phyloP scores from a whole-genome alignment of 2,888 invertebrate genomes.

The Rhagonycha lutea region DNA sequence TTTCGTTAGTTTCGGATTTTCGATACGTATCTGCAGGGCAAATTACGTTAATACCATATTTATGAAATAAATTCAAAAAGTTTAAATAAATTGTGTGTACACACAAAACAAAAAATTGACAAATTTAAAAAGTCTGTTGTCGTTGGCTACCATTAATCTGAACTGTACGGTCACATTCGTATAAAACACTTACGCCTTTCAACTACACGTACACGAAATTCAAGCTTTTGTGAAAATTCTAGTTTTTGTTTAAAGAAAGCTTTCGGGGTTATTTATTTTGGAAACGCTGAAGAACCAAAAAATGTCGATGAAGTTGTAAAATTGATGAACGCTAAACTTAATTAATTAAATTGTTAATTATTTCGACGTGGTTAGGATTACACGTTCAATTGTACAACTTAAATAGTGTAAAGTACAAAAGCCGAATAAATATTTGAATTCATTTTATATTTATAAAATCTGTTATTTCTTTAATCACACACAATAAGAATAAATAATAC shows the following conservation, averaged over 20 bases:
- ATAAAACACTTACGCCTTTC: neutral
- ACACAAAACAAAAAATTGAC: neutral
- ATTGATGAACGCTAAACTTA: too few species aligned
- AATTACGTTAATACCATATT: neutral
- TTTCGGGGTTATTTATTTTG: neutral
- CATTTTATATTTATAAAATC: too few species aligned
- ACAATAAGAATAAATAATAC: neutral
- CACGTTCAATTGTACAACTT: neutral
- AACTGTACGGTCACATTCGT: neutral
- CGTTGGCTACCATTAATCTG: neutral
- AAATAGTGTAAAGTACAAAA: too few species aligned
- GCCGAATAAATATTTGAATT: too few species aligned
- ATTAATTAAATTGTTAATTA: neutral
- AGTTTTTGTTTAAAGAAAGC: neutral
- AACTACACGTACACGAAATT: neutral
- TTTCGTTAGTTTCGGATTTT: neutral
- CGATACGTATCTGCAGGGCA: neutral
- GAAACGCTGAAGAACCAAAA: neutral
- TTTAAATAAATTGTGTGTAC: neutral
- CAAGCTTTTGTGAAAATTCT: neutral
- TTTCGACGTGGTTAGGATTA: neutral
- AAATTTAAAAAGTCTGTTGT: neutral
- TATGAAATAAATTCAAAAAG: neutral
- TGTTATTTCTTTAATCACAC: too few species aligned
- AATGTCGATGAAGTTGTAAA: neutral